Evolutionary conservation across 1,140 invertebrate species (phyloP), one percentile per base, ranked within the genome.

Genomic region (Lordiphosa stackelbergi): DNA sequence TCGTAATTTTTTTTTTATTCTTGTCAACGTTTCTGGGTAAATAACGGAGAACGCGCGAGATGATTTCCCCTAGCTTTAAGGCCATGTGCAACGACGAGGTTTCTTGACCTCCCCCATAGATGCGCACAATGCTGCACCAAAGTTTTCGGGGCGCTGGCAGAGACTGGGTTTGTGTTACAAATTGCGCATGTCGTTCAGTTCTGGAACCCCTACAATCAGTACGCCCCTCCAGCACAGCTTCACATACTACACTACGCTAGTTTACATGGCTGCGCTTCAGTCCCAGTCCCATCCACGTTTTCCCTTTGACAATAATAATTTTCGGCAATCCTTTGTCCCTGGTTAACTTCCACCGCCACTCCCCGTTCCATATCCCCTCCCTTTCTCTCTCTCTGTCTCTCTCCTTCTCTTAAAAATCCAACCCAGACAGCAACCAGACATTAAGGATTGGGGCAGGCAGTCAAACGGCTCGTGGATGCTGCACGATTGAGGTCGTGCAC

Each of bases 101-200:
- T 83, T 83, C 77, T 83, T 83, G 77, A 83, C 77, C 77, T 83
- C 77, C 78, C 77, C 77, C 72, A 34, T 59, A 56, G 38, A 49
- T 53, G 48, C 51, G 41, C 19, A 12, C n/a, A 6, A 37, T 34
- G 37, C 13, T n/a, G 41, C 48, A 24, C 64, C 59, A 46, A 72
- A 65, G 60, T 70, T 75, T 83, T 75, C 55, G 61, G 77, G 77
- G 77, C 69, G 77, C 72, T 56, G 54, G 54, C 75, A 86, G 85
- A 86, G 85, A 85, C 85, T 86, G 85, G 85, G 85, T 86, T 79
- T 86, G 79, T 86, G 85, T 86, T 86, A 86, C 85, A 86, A 86
- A 86, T 86, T 86, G 85, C 85, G 85, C 85, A 86, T 86, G 85
- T 79, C 85, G 85, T 77, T 73, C 56, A 52, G 56, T 65, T 51